phyloP scores from a whole-genome alignment of 2,888 invertebrate genomes.

The Drosophila koepferae region DNA sequence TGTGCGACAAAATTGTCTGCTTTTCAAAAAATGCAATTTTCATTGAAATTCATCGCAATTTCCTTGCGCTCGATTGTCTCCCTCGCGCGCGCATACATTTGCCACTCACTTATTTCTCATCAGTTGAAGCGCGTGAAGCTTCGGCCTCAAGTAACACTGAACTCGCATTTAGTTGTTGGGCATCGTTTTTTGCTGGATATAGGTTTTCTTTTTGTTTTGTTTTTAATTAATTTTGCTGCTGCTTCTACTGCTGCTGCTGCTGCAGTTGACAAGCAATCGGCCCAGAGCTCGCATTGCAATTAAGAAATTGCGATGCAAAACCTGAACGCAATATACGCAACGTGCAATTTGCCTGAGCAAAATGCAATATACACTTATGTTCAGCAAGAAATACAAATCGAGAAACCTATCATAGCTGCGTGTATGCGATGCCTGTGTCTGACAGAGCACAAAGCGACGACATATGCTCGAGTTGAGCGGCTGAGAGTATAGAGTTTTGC shows the following conservation, averaged over 20 bases:
- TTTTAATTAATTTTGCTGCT: conserved; percentile 75
- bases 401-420: background rate
- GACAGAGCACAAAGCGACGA: background rate
- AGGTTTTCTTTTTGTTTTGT: conserved; percentile 18
- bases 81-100: background rate
- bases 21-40: conserved; percentile 74
- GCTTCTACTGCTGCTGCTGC: background rate
- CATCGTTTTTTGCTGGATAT: background rate
- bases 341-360: conserved; percentile 55
- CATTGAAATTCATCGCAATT: conserved; percentile 78
- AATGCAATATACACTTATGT: conserved; percentile 3
- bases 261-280: conserved; percentile 56
- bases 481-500: background rate
- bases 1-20: conserved; percentile 64
- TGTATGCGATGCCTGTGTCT: background rate
- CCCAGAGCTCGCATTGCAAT: conserved; percentile 40
- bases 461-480: background rate
- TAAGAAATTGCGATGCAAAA: conserved; percentile 18
- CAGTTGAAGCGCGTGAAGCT: conserved; percentile 46
- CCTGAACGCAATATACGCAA: conserved; percentile 51
- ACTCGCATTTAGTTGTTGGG: conserved; percentile 26
- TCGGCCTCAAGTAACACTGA: conserved; percentile 31
- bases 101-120: conserved; percentile 43
- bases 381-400: background rate
- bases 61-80: conserved; percentile 18